A percentile compares a stretch with the other conserved stretches of the same genome.
Conservation (phyloP, 2,113 vertebrate species). For the Rhagologus leucostigma region DNA sequence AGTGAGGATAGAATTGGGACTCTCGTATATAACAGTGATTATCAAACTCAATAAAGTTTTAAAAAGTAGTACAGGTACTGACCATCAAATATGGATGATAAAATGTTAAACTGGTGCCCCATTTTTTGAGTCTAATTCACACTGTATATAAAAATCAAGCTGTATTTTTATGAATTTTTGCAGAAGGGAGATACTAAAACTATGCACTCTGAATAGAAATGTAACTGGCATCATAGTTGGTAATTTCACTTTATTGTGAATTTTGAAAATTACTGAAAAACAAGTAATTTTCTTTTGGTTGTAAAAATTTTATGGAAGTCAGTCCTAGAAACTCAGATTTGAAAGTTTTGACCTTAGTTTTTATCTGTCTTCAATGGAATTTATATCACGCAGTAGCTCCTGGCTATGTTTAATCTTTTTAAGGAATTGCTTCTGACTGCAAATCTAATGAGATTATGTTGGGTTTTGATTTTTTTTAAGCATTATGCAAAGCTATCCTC, state of each 20-base stretch:
- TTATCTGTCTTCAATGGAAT: neutral
- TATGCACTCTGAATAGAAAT: neutral
- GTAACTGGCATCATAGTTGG: neutral
- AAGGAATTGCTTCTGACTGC: neutral
- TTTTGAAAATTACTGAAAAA: neutral
- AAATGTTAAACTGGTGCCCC: neutral
- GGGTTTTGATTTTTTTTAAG: neutral
- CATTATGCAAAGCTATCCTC: neutral
- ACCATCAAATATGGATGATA: neutral
- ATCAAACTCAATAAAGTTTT: neutral
- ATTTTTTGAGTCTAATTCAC: neutral
- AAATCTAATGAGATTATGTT: neutral
- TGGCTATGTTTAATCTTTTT: slow-evolving; percentile 7
- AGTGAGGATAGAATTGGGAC: neutral
- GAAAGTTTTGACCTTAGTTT: neutral
- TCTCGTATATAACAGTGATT: neutral
- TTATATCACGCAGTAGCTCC: neutral
- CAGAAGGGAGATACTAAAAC: neutral
- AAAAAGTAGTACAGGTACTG: neutral
- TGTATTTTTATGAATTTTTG: neutral
- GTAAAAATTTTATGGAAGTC: neutral
- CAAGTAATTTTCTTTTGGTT: neutral
- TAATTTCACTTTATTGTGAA: neutral
- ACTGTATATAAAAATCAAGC: neutral
- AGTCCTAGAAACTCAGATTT: neutral